These are phyloP conservation scores for Felis catus DNA, from an alignment of 2,113 vertebrate genomes.

Conservation along the genomic window DNA sequence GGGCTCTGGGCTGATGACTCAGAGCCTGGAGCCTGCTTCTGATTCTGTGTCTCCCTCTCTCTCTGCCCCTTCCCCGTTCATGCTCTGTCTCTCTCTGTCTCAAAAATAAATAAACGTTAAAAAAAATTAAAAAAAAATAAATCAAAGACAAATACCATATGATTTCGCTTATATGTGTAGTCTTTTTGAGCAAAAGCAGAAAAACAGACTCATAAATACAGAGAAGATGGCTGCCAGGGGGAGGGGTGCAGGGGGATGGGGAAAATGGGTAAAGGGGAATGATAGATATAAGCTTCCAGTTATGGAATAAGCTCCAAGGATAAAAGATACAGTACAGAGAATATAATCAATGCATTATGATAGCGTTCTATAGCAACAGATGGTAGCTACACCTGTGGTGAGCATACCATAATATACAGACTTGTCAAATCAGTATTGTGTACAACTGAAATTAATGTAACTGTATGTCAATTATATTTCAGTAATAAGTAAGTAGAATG, in stretches of 20 bases:
- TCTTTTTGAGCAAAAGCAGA: background rate
- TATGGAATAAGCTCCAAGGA: background rate
- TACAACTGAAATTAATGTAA: background rate
- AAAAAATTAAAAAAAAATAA: background rate
- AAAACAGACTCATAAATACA: background rate
- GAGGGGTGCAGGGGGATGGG: background rate
- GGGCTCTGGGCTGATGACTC: too few relatives aligned
- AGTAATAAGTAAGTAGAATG: background rate
- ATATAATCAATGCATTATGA: background rate
- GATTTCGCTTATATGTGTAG: background rate
- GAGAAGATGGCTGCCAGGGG: background rate
- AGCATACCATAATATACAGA: background rate
- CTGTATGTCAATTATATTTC: background rate
- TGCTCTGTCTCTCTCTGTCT: too few relatives aligned
- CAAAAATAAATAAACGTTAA: too few relatives aligned
- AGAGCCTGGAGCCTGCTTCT: too few relatives aligned
- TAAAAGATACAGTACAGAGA: background rate
- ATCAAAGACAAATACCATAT: background rate
- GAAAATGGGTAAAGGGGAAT: background rate
- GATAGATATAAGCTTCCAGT: background rate
- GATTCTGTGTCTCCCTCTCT: too few relatives aligned
- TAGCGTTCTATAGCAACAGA: background rate
- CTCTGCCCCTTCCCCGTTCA: too few relatives aligned
- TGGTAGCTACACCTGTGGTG: background rate
- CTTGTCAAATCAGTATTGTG: background rate